Evolutionary conservation across 1,140 invertebrate genomes (phyloP).

Genomic region (Portunus trituberculatus): DNA sequence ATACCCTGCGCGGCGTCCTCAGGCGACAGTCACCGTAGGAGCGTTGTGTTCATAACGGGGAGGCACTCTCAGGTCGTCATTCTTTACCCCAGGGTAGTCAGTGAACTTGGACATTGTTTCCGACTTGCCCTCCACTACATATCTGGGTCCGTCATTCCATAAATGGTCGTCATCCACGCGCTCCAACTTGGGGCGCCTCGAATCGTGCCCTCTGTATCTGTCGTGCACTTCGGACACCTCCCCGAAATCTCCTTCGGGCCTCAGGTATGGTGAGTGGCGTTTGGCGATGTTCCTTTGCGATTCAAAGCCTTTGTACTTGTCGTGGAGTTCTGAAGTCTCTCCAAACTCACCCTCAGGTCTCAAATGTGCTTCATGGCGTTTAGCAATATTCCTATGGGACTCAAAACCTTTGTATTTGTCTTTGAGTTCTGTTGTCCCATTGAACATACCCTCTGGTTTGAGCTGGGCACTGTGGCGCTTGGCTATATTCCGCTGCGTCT

Average conservation of each 20-base stretch:
- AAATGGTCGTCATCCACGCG: conserved; percentile 66
- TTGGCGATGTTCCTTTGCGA: conserved; percentile 35
- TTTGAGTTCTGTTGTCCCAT: conserved; percentile 61
- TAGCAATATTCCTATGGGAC: conserved; percentile 52
- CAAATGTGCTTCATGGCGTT: conserved; percentile 8
- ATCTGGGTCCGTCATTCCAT: conserved; percentile 59
- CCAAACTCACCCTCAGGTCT: conserved; percentile 58
- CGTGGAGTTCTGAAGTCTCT: conserved; percentile 45
- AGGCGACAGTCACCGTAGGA: conserved; percentile 65
- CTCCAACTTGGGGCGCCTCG: conserved; percentile 50
- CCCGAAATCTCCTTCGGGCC: conserved; percentile 62
- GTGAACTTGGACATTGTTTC: conserved; percentile 66
- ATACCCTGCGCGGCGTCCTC: not conserved
- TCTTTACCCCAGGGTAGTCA: conserved; percentile 34
- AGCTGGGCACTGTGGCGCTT: conserved; percentile 46
- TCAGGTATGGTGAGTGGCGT: conserved; percentile 44
- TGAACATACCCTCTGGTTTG: conserved; percentile 65
- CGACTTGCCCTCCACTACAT: conserved; percentile 49
- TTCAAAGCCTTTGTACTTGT: conserved; percentile 35
- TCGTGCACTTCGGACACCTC: conserved; percentile 66
- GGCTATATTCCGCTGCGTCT: conserved; percentile 41
- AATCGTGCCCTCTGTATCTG: conserved; percentile 57
- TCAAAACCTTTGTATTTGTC: conserved; percentile 65
- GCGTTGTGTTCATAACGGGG: conserved; percentile 66
- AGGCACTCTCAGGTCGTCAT: conserved; percentile 61